These are phyloP conservation scores for Clarias magur DNA, from an alignment of 2,113 vertebrate species.

Conservation along the genomic window DNA sequence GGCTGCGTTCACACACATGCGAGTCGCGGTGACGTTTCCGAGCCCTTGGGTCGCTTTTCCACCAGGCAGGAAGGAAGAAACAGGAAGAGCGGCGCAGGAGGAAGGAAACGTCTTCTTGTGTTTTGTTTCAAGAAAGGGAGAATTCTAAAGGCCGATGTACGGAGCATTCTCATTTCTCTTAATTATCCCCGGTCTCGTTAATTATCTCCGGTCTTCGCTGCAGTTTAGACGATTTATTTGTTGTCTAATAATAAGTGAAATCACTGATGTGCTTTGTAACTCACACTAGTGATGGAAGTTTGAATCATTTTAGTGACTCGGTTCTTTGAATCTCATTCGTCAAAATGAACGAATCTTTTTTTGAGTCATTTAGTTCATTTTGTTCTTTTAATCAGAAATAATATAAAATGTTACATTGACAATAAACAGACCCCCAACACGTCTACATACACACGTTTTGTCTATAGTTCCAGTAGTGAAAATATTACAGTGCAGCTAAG, in stretches of 20 bases:
- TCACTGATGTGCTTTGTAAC: neutral
- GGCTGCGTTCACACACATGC: slow-evolving; percentile 49
- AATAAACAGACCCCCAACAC: too few relatives aligned
- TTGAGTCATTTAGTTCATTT: too few relatives aligned
- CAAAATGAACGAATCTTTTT: too few relatives aligned
- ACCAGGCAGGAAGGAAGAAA: slow-evolving; percentile 1
- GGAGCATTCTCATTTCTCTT: neutral
- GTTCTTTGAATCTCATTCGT: too few relatives aligned
- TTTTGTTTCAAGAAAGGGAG: slow-evolving; percentile 8
- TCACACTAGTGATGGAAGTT: neutral
- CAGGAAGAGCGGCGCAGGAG: neutral
- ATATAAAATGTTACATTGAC: too few relatives aligned
- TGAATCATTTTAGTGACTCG: too few relatives aligned
- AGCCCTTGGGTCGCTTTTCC: neutral
- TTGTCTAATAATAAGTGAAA: neutral
- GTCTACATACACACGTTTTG: too few relatives aligned
- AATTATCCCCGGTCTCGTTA: too few relatives aligned
- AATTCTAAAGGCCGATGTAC: neutral
- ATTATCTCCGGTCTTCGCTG: neutral
- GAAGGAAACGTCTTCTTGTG: neutral
- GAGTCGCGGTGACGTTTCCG: slow-evolving; percentile 8
- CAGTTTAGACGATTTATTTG: neutral
- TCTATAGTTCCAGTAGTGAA: too few relatives aligned
- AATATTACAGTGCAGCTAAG: too few relatives aligned
- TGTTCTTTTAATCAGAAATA: too few relatives aligned